phyloP scores from a whole-genome alignment of 2,797 vertebrate genomes.

The Spatula versicolor region DNA sequence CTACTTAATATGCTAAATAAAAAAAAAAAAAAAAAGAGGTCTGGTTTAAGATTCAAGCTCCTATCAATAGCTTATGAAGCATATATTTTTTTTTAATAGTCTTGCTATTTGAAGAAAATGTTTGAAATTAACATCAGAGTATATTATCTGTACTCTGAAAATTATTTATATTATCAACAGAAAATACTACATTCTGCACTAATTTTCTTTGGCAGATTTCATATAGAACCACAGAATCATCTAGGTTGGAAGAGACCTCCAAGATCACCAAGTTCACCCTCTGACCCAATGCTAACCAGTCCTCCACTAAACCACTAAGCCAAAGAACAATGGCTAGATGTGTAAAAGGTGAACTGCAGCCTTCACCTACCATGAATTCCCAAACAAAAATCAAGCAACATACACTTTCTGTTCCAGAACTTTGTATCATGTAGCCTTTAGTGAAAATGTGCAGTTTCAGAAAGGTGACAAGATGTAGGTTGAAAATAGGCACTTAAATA shows the following conservation, averaged over 20 bases:
- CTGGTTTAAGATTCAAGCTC: not conserved
- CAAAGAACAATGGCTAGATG: not conserved
- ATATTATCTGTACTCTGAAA: not conserved
- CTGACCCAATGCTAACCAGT: too few species aligned
- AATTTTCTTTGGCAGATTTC: not conserved
- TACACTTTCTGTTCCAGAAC: not conserved
- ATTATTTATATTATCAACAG: not conserved
- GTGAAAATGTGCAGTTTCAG: not conserved
- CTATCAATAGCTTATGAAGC: not conserved
- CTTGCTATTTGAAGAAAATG: not conserved
- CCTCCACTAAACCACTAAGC: too few species aligned
- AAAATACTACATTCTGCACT: not conserved
- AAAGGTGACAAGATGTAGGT: not conserved
- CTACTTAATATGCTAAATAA: not conserved
- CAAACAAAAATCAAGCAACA: rapidly evolving
- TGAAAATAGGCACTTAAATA: not conserved
- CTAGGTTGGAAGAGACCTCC: too few species aligned
- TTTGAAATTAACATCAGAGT: not conserved
- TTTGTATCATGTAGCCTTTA: not conserved
- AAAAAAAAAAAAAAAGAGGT: not conserved
- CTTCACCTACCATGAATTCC: not conserved
- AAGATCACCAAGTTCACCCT: too few species aligned
- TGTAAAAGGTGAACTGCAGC: not conserved
- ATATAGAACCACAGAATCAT: not conserved
- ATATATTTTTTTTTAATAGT: not conserved